Percentiles rank a stretch among this genome's conserved stretches.
Conservation (phyloP, 1,140 invertebrate species). For the Drosophila sproati region DNA sequence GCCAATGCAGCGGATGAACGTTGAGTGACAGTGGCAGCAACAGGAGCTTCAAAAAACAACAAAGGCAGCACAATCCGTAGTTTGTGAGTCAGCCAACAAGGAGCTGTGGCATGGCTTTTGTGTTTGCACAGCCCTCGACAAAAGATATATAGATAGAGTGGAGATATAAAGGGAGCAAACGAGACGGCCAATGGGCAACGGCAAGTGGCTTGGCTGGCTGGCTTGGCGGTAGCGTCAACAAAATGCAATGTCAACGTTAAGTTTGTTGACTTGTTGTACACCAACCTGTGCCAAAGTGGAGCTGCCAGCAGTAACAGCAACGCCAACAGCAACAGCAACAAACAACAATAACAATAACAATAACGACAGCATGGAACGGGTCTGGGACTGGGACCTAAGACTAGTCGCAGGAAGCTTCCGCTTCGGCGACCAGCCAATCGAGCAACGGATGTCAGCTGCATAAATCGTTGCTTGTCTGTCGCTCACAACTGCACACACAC, state of each 20-base stretch:
- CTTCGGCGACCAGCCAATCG: constrained; percentile 59
- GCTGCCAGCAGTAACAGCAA: constrained; percentile 43
- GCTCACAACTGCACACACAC: constrained; percentile 32
- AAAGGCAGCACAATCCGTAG: constrained; percentile 2
- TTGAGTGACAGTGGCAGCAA: constrained; percentile 21
- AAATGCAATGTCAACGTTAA: constrained; percentile 65
- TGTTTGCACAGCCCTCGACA: constrained; percentile 41
- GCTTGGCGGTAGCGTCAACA: constrained; percentile 30
- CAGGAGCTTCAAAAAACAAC: constrained; percentile 15
- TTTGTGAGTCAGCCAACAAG: constrained; percentile 30
- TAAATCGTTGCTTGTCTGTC: constrained; percentile 67
- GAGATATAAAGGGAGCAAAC: background rate
- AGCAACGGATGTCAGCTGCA: constrained; percentile 79
- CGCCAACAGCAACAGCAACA: constrained; percentile 9
- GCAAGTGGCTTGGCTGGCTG: constrained; percentile 24
- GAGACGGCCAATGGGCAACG: constrained; percentile 20
- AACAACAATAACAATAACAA: too few relatives aligned
- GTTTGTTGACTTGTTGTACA: constrained; percentile 75
- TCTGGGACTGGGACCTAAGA: constrained; percentile 23
- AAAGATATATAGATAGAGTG: constrained; percentile 4
- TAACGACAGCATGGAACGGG: constrained; percentile 10
- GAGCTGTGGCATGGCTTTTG: constrained; percentile 24
- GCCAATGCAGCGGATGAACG: background rate
- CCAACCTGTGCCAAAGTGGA: constrained; percentile 68
- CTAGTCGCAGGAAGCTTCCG: constrained; percentile 68